Evolutionary conservation across 2,797 vertebrate genomes (phyloP).

Genomic region (Lithobates pipiens): DNA sequence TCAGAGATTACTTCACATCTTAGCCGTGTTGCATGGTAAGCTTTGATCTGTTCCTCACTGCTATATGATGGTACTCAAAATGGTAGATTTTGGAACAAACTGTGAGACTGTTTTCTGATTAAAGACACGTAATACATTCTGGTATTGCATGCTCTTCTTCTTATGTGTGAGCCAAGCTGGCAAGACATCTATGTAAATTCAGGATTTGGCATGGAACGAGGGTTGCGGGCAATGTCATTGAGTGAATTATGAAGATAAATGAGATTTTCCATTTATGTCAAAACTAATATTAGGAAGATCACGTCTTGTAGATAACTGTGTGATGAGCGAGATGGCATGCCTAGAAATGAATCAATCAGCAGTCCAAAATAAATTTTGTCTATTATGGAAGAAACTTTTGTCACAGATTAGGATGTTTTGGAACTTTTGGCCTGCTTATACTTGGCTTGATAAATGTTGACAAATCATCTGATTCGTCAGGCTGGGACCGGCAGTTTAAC

Average conservation of each 20-base stretch:
- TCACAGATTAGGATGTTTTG: too few species aligned
- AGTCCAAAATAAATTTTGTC: background rate
- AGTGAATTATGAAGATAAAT: conserved; percentile 16
- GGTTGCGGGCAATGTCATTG: background rate
- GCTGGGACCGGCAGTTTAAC: too few species aligned
- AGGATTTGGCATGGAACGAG: background rate
- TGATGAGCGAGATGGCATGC: background rate
- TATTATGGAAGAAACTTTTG: too few species aligned
- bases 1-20: background rate
- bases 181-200: background rate
- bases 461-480: too few species aligned
- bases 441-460: too few species aligned
- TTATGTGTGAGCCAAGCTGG: background rate
- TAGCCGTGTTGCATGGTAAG: background rate
- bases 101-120: too few species aligned
- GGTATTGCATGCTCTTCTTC: background rate
- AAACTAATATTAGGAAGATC: background rate
- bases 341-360: background rate
- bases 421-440: too few species aligned
- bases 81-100: too few species aligned
- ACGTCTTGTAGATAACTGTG: background rate
- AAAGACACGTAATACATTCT: too few species aligned
- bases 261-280: background rate
- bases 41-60: too few species aligned
- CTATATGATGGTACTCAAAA: too few species aligned